Evolutionary conservation across 2,888 invertebrate species (phyloP), one percentile per base, ranked within the genome.

Genomic region (Tineola bisselliella): DNA sequence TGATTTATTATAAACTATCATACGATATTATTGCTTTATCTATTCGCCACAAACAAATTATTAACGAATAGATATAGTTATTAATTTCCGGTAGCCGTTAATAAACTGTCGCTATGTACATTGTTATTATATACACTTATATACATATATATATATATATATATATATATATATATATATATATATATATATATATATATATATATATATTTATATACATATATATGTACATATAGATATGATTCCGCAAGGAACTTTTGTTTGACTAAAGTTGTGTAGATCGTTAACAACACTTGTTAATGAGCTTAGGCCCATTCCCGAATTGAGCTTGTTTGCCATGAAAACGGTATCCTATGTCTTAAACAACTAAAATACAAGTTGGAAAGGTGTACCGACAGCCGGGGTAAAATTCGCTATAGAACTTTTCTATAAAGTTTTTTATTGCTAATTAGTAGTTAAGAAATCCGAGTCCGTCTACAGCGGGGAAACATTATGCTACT

Each of bases 241-340:
- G 8, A 48, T 48, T 48, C 17, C 48, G 6, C 4, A 17, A 13
- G 13, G 6, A 54, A 54, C 54, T 54, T 54, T 25, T 54, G 54
- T 54, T 54, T 54, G 54, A n/a, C 13, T 54, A 54, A 54, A 54
- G 54, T 54, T 54, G 19, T 54, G 54, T 68, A 63, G 63, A 63
- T 69, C 69, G 73, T 74, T 72, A 74, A 74, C 73, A 70, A 68
- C 71, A 67, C 68, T 67, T 62, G 67, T 66, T 69, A 74, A 72
- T 71, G 70, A 70, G 71, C 70, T 68, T 48, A 48, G 48, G 48
- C 48, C 17, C 48, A 17, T 5, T 54, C 54, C 54, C 25, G 17
- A 54, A 54, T 54, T 54, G 25, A 25, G 54, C 54, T 54, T 48
- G 48, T 48, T 48, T 48, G 48, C 8, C 17, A 48, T 48, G 48